A percentile compares a stretch with the other conserved stretches of the same genome.
phyloP scores from a whole-genome alignment of 2,113 vertebrate genomes.

The Cairina moschata region DNA sequence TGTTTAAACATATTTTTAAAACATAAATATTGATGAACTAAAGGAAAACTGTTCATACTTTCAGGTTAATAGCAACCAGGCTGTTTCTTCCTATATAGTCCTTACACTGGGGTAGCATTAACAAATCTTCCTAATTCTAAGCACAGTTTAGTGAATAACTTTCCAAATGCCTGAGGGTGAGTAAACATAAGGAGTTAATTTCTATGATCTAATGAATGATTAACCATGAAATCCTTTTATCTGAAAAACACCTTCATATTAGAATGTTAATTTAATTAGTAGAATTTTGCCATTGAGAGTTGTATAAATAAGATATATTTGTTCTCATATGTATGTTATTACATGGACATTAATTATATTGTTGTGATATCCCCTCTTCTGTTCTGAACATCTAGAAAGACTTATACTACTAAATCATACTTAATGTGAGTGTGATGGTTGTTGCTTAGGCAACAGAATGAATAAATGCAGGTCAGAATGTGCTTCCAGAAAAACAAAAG shows the following conservation, averaged over 20 bases:
- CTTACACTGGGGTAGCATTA: background rate
- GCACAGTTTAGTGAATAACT: background rate
- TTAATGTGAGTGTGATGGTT: conserved; percentile 77
- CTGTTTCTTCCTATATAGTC: background rate
- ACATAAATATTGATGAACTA: background rate
- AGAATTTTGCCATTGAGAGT: conserved; percentile 25
- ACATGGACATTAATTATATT: conserved; percentile 66
- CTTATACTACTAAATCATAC: conserved; percentile 75
- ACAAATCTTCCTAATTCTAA: conserved; percentile 21
- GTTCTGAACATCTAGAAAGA: conserved; percentile 73
- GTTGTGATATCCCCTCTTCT: conserved; percentile 62
- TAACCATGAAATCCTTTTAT: conserved; percentile 34
- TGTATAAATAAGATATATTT: conserved; percentile 19
- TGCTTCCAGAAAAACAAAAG: conserved; percentile 77
- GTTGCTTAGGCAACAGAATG: conserved; percentile 92
- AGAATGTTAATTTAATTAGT: conserved; percentile 45
- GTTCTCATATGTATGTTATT: conserved; percentile 18
- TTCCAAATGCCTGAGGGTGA: background rate
- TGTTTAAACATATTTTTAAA: background rate
- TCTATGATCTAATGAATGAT: conserved; percentile 29
- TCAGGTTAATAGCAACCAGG: background rate
- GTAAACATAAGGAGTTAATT: conserved; percentile 9
- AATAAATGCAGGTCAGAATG: conserved; percentile 88
- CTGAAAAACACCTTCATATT: background rate
- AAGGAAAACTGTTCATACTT: background rate